A percentile compares a stretch with the other conserved stretches of the same genome.
Conservation (phyloP, 2,888 invertebrate genomes). For the Apamea epomidion region DNA sequence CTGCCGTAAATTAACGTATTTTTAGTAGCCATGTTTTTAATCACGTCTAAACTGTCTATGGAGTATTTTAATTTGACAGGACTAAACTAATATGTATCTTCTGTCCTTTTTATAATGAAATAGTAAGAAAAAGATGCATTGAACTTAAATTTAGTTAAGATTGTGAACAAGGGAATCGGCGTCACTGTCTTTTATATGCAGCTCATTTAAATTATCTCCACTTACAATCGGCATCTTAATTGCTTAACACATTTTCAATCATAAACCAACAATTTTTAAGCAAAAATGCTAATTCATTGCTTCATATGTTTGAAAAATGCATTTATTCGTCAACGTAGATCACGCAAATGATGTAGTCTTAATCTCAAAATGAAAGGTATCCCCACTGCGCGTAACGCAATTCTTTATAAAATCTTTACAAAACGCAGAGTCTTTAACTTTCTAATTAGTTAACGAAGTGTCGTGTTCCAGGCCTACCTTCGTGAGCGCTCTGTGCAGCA, state of each 20-base stretch:
- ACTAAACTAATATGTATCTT: too few relatives aligned
- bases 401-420: neutral
- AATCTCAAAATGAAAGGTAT: neutral
- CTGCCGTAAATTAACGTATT: too few relatives aligned
- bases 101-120: too few relatives aligned
- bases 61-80: too few relatives aligned
- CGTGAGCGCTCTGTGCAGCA: slow-evolving; percentile 83
- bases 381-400: neutral
- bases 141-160: too few relatives aligned
- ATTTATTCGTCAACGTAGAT: neutral
- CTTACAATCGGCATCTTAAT: neutral
- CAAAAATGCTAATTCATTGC: neutral
- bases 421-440: neutral
- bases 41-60: too few relatives aligned
- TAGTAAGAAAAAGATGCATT: too few relatives aligned
- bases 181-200: too few relatives aligned
- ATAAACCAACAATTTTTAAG: neutral
- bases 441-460: too few relatives aligned
- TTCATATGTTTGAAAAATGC: neutral
- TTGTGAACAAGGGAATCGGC: too few relatives aligned
- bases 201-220: neutral
- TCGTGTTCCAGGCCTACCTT: slow-evolving; percentile 68
- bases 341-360: neutral
- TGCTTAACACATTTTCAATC: neutral
- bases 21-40: too few relatives aligned